Conservation (phyloP, 2,888 invertebrate genomes). For the Eristalis tenax region DNA sequence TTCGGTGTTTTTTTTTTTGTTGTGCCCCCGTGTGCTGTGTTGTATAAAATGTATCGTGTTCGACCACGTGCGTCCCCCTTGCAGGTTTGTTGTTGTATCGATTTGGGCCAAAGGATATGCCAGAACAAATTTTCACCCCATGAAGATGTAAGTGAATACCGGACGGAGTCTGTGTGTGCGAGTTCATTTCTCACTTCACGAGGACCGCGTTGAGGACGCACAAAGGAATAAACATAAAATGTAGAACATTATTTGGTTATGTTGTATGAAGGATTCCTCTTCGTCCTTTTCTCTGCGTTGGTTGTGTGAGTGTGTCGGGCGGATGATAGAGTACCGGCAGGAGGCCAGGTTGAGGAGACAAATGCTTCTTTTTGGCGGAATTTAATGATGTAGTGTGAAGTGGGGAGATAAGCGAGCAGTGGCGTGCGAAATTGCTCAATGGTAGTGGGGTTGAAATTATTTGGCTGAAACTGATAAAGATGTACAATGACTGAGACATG, state of each 20-base stretch:
- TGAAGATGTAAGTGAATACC: constrained; percentile 19
- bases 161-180: constrained; percentile 35
- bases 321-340: constrained; percentile 29
- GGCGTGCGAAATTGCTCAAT: constrained; percentile 23
- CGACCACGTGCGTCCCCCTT: constrained; percentile 62
- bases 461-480: not conserved
- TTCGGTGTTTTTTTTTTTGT: constrained; percentile 26
- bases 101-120: constrained; percentile 42
- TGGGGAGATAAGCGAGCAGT: constrained; percentile 29
- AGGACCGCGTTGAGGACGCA: constrained; percentile 10
- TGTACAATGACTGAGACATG: too few species aligned
- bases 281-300: not conserved
- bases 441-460: not conserved
- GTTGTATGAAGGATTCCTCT: constrained; percentile 7
- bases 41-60: constrained; percentile 62
- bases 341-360: constrained; percentile 14
- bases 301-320: constrained; percentile 1
- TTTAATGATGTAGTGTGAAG: constrained; percentile 47
- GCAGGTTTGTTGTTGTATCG: constrained; percentile 33
- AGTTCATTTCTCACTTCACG: constrained; percentile 26
- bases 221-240: constrained; percentile 51
- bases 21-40: constrained; percentile 1
- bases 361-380: constrained; percentile 34
- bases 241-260: constrained; percentile 58
- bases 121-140: constrained; percentile 49